phyloP scores from a whole-genome alignment of 2,888 invertebrate genomes.

The Lutraria lutraria region DNA sequence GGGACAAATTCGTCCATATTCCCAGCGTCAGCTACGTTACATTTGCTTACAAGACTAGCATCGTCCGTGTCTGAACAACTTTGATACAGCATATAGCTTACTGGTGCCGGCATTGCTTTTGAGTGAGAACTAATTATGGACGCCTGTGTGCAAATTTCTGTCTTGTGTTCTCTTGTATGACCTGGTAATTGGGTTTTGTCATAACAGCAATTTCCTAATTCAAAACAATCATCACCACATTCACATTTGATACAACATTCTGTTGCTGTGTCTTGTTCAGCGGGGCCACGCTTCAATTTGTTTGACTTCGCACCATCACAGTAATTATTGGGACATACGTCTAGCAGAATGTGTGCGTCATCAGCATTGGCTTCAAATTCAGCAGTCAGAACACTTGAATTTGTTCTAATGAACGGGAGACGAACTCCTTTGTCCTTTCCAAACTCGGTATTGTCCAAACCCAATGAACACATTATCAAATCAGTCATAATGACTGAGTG shows the following conservation, averaged over 20 bases:
- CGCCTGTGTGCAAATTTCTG: not conserved
- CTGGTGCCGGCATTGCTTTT: not conserved
- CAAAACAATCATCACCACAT: not conserved
- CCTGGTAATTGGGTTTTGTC: not conserved
- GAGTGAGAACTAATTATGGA: not conserved
- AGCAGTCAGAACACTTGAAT: too few species aligned
- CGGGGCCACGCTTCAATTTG: too few species aligned
- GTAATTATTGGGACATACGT: too few species aligned
- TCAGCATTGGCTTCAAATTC: too few species aligned
- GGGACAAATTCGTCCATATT: not conserved
- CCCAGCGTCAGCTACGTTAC: not conserved
- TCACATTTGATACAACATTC: not conserved
- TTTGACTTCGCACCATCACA: too few species aligned
- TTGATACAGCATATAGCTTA: not conserved
- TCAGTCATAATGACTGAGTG: too few species aligned
- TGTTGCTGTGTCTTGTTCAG: too few species aligned
- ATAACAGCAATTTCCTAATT: not conserved
- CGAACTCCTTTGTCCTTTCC: too few species aligned
- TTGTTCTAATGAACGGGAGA: too few species aligned
- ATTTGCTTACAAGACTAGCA: not conserved
- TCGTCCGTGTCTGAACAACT: not conserved
- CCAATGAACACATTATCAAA: too few species aligned
- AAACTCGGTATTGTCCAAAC: too few species aligned
- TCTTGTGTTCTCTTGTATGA: not conserved
- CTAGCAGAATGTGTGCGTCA: too few species aligned